These are phyloP conservation scores for Ptyas mucosa DNA, from an alignment of 2,113 vertebrate species.

Conservation along the genomic window DNA sequence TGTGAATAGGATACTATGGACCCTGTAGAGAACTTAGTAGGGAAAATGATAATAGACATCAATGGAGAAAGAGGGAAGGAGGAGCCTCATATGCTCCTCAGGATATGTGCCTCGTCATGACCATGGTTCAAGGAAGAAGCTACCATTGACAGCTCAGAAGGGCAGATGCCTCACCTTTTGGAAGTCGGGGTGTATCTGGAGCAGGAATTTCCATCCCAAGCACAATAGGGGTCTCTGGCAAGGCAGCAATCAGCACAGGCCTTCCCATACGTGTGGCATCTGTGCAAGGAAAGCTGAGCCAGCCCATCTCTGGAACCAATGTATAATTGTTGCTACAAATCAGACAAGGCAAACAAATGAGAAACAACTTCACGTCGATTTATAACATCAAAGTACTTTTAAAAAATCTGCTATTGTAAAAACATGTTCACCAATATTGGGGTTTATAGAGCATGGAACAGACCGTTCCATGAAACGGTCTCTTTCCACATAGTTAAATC, in stretches of 20 bases:
- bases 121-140: not conserved
- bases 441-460: not conserved
- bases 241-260: slow-evolving; percentile 96
- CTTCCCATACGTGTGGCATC: slow-evolving; percentile 92
- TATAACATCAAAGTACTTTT: not conserved
- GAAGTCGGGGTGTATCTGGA: slow-evolving; percentile 90
- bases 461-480: not conserved
- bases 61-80: not conserved
- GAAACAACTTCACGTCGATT: slow-evolving; percentile 17
- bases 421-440: not conserved
- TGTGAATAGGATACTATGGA: not conserved
- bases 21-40: no score
- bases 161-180: slow-evolving; percentile 79
- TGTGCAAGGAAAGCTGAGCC: slow-evolving; percentile 90
- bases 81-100: not conserved
- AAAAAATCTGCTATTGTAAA: not conserved
- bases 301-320: slow-evolving; percentile 87
- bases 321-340: slow-evolving; percentile 92
- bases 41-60: not conserved
- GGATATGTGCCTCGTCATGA: not conserved
- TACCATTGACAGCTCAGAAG: fast-evolving
- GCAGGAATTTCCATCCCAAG: slow-evolving; percentile 93
- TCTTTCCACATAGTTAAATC: not conserved
- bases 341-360: slow-evolving; percentile 66
- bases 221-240: slow-evolving; percentile 96